Base-by-base conservation (phyloP, 1,140 invertebrate species). In the Aphidius ervi region DNA sequence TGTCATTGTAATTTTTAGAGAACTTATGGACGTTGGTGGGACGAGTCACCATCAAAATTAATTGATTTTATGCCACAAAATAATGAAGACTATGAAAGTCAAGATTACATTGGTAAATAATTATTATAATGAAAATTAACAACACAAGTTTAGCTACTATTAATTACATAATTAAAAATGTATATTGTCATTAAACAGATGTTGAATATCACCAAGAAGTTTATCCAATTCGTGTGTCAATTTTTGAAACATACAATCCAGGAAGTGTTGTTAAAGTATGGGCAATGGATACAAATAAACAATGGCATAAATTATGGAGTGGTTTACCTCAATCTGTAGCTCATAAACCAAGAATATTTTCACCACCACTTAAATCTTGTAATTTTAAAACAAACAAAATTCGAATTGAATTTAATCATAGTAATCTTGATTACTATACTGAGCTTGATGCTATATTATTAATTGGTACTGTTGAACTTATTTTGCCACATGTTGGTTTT, bases 211-310 rank as follows among this genome's bases (percentile, higher is more conserved):
- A 89, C 73, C 81, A 84, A 65, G 82, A 85, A 62, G 89, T 95
- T 5, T 87, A 88, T 72, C 93, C 93, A 7, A 76, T 86, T 9
- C 84, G 87, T 68, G 82, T 96, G 46, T 86, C 85, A 4, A 85
- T 95, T 59, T 95, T 89, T 78, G 93, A 96, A 78, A 94, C 91
- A 4, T 95, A 91, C 66, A 95, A 95, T 78, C 93, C 94, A 6
- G 93, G 93, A 39, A 88, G 91, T 39, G 82, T 95, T 9, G 86
- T 95, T 8, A 84, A 88, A 58, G 90, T 96, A 56, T 90, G 91
- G 84, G 91, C 90, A 5, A 83, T 82, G 67, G 75, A 80, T 48
- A 72, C 69, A 42, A 78, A 81, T 50, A 78, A 78, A 45, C 76
- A 79, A 37, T 95, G 93, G 93, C 78, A 84, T 46, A 80, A 88